Conservation (phyloP, 2,888 invertebrate species). For the Emmelina monodactyla region DNA sequence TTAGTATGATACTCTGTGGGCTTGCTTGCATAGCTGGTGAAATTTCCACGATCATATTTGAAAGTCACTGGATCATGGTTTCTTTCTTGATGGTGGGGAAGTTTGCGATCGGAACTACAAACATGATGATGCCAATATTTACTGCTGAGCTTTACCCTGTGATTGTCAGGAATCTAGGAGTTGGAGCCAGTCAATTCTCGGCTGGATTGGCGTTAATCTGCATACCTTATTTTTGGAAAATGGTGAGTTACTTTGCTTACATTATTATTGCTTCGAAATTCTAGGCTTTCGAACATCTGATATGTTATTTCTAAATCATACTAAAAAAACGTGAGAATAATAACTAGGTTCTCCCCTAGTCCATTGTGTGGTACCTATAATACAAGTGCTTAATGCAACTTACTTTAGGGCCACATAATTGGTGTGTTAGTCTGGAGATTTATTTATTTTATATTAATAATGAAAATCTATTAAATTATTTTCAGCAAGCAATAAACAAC, state of each 20-base stretch:
- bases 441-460: no score
- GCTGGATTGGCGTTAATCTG: constrained; percentile 78
- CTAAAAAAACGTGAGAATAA: no score
- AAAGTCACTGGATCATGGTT: constrained; percentile 73
- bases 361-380: no score
- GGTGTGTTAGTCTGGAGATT: no score
- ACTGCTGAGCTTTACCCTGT: constrained; percentile 79
- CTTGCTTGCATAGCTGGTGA: constrained; percentile 73
- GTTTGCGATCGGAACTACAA: constrained; percentile 80
- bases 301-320: no score
- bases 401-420: no score
- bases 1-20: constrained; percentile 73
- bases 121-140: constrained; percentile 80
- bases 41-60: constrained; percentile 55
- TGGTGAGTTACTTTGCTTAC: no score
- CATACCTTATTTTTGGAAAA: constrained; percentile 80
- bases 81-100: constrained; percentile 82
- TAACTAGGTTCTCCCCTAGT: no score
- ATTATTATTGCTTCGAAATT: no score
- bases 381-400: no score
- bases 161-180: constrained; percentile 73
- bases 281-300: no score
- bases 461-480: no score
- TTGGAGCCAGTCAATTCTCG: constrained; percentile 78
- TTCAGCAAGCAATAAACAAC: constrained; percentile 70